A percentile compares a stretch with the other conserved stretches of the same genome.
phyloP scores from a whole-genome alignment of 2,888 invertebrate genomes.

The Chrysomela aeneicollis region DNA sequence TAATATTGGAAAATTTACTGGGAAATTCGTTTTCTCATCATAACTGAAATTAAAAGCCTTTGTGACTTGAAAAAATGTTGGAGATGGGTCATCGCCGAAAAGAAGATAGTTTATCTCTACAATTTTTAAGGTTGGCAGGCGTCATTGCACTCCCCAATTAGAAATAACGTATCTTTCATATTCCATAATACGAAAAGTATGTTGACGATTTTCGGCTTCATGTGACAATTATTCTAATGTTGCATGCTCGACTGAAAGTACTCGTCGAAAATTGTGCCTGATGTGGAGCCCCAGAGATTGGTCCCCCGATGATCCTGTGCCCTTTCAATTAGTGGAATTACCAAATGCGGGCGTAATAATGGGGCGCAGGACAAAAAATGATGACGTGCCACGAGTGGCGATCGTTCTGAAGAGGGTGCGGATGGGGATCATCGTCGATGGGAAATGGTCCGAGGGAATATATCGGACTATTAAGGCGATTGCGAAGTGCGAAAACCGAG shows the following conservation, averaged over 20 bases:
- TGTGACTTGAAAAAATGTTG: too few species aligned
- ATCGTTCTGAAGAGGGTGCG: background rate
- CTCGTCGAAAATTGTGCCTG: background rate
- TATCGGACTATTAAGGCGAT: background rate
- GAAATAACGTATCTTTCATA: too few species aligned
- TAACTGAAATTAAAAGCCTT: too few species aligned
- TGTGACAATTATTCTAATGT: too few species aligned
- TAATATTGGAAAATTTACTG: too few species aligned
- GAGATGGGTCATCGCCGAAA: too few species aligned
- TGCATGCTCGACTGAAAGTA: background rate
- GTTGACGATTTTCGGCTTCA: too few species aligned
- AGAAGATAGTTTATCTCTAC: too few species aligned
- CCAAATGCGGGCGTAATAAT: slow-evolving; percentile 21
- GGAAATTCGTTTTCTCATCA: too few species aligned
- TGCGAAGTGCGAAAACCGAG: background rate
- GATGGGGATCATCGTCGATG: background rate
- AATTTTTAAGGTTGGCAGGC: too few species aligned
- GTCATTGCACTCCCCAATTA: too few species aligned
- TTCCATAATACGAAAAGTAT: too few species aligned
- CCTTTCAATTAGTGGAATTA: slow-evolving; percentile 27
- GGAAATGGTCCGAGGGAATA: slow-evolving; percentile 1
- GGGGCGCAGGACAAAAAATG: slow-evolving; percentile 3
- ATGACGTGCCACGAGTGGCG: background rate
- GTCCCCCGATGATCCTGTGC: slow-evolving; percentile 9
- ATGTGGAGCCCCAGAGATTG: background rate